Base-by-base conservation (phyloP, 2,888 invertebrate genomes). In the Archips xylosteana region DNA sequence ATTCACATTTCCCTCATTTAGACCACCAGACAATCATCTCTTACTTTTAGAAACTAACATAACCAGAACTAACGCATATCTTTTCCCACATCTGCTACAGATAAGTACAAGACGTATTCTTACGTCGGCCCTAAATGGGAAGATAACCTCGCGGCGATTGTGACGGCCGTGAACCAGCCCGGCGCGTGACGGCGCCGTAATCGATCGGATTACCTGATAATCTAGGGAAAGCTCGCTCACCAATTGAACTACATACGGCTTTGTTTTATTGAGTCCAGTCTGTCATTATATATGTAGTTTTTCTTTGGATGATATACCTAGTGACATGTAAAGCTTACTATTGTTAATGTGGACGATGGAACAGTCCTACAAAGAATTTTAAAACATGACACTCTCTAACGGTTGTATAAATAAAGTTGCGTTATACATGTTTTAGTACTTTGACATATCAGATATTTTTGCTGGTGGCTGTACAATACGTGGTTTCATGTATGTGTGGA, bases 141-240 rank as follows among this genome's bases (percentile, higher is more conserved):
- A 51, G 60, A 74, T 74, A 60, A 65, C 60, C 59, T n/a, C 68
- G n/a, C 34, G 39, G 68, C 49, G 49, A 70, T 74, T 70, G 74
- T 70, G 69, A 64, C 69, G 65, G 63, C 39, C 73, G 59, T 59
- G 69, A 39, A 64, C 63, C 67, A 63, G 42, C 64, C 34, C 61
- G 73, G 73, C 54, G 70, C 74, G 74, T 74, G 74, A 70, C 74
- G 51, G 60, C 51, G 49, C 65, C 64, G 61, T 54, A 60, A 74
- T 74, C 54, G 70, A 34, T 51, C 64, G 65, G 69, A 64, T 74
- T 65, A 70, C 51, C 59, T 62, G 68, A 51, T 51, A 34, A 74
- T 74, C 69, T 54, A 51, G 61, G 60, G 42, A 74, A 74, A 74
- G 73, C 64, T 69, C 47, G 67, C 47, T 65, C 63, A 59, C 57